A percentile compares a stretch with the other conserved stretches of the same genome.
Conservation (phyloP, 2,888 invertebrate species). For the Atrina japonica region DNA sequence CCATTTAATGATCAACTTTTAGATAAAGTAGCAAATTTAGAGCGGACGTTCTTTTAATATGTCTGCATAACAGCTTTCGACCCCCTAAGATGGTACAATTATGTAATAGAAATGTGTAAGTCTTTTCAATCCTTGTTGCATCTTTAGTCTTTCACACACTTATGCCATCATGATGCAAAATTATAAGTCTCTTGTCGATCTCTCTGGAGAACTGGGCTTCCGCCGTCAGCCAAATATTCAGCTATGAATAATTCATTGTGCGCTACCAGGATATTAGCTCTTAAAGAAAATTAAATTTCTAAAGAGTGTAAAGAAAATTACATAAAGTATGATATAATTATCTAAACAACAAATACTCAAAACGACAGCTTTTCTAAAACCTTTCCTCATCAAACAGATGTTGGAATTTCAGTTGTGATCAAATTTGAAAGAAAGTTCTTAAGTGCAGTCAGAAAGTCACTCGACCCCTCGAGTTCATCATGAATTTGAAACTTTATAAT, state of each 20-base stretch:
- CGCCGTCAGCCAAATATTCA: conserved; percentile 12
- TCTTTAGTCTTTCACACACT: background rate
- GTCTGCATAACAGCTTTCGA: conserved; percentile 2
- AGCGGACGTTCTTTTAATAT: background rate
- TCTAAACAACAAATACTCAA: conserved; percentile 17
- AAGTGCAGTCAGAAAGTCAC: no score
- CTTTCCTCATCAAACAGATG: conserved; percentile 23
- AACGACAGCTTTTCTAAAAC: conserved; percentile 2
- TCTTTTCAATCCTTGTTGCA: background rate
- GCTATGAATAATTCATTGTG: conserved; percentile 23
- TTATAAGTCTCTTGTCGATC: no score
- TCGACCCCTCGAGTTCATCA: no score
- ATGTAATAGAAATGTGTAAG: background rate
- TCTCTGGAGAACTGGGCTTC: background rate
- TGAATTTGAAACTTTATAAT: no score
- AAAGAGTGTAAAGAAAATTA: conserved; percentile 6
- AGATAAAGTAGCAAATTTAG: conserved; percentile 1
- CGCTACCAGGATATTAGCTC: conserved; percentile 2
- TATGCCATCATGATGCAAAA: no score
- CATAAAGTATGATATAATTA: conserved; percentile 23
- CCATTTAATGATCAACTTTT: conserved; percentile 10
- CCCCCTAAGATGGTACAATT: conserved; percentile 11
- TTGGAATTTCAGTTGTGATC: conserved; percentile 13
- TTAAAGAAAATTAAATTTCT: conserved; percentile 18
- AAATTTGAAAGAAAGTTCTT: no score